These are phyloP conservation scores for Anguilla pacifica DNA, from an alignment of 2,797 vertebrate species.

Conservation along the genomic window DNA sequence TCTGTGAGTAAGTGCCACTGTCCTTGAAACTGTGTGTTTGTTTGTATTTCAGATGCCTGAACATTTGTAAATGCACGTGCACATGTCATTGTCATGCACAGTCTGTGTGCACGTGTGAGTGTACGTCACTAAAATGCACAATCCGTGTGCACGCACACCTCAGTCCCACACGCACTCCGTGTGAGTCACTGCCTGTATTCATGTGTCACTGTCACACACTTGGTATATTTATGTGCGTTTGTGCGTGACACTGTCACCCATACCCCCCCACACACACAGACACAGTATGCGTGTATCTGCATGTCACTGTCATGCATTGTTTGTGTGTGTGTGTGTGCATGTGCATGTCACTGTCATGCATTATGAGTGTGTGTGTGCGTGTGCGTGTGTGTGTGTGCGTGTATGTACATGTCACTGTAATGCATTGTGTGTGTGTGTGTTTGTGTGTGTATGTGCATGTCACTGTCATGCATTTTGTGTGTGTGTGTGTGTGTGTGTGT, in stretches of 20 bases:
- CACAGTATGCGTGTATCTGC: too few relatives aligned
- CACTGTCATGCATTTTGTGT: background rate
- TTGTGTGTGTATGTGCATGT: background rate
- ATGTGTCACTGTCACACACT: background rate
- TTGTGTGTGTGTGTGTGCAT: background rate
- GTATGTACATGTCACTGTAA: too few relatives aligned
- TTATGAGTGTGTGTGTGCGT: background rate
- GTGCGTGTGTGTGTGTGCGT: background rate
- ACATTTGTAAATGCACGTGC: background rate
- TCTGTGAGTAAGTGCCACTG: slow-evolving; percentile 36
- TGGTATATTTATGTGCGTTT: background rate
- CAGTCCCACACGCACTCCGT: background rate
- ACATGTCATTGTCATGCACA: background rate
- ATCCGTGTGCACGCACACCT: background rate
- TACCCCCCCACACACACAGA: too few relatives aligned
- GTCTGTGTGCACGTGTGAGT: background rate
- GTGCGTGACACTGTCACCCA: background rate
- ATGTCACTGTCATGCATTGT: too few relatives aligned
- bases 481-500: background rate
- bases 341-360: background rate
- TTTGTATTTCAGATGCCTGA: background rate
- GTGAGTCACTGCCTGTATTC: slow-evolving; percentile 40
- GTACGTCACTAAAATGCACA: too few relatives aligned
- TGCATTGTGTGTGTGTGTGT: background rate
- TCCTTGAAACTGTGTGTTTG: background rate